Base-by-base conservation (phyloP, 1,140 invertebrate species). In the Rhopalosiphum maidis region DNA sequence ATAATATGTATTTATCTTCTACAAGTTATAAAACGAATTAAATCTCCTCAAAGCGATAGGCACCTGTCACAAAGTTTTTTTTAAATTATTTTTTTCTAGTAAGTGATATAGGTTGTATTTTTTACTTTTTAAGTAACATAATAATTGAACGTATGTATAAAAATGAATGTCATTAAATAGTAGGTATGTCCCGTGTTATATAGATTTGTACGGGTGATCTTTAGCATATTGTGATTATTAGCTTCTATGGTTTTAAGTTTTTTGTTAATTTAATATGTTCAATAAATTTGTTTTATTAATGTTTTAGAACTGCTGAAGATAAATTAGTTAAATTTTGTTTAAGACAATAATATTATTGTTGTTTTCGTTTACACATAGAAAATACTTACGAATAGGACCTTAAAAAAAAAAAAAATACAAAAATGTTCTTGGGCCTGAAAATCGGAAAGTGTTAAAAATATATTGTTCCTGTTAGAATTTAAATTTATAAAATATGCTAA, bases 391-490 rank as follows among this genome's bases (percentile, higher is more conserved):
- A 46, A 51, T 51, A 15, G 41, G 91, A 82, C 77, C 68, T 82
- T 48, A 54, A 15, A 89, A 85, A 37, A 83, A 35, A 83, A 9
- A 85, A 37, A 83, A 51, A 88, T 18, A 22, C 23, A 54, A 89
- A 30, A 22, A 37, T 54, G 2, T 89, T 37, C n/a, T 89, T 90
- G 37, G 37, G 89, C 89, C 89, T 68, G 11, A 30, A 90, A 41
- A 83, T 85, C 41, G 43, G 46, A 93, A 93, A 54, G 37, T 43
- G 54, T 90, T 90, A 90, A 93, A 48, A 51, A 51, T 83, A 91
- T 54, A 86, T 93, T 85, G 91, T 93, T 93, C 91, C 91, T 93
- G 82, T 93, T 93, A 93, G 91, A 93, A 54, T 93, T 93, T 83
- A 93, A 51, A 93, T 85, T 85, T 54, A 93, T 86, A 30, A 86